A percentile compares a stretch with the other conserved stretches of the same genome.
Evolutionary conservation across 2,797 vertebrate genomes (phyloP).

Genomic region (Micromesistius poutassou): DNA sequence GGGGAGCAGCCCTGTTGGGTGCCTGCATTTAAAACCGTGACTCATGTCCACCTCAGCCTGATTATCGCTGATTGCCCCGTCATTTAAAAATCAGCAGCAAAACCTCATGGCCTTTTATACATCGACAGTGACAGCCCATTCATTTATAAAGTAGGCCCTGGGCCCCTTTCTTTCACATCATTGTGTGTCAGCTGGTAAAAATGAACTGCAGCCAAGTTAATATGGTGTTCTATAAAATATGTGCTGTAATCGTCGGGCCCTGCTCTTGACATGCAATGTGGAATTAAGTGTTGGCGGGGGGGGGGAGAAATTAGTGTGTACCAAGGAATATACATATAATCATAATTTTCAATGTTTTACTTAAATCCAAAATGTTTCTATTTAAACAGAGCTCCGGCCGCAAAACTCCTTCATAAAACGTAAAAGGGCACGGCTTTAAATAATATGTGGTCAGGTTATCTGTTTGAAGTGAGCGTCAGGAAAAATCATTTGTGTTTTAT

Average conservation of each 20-base stretch:
- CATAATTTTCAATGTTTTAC: constrained; percentile 33
- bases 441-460: constrained; percentile 59
- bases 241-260: constrained; percentile 24
- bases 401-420: constrained; percentile 44
- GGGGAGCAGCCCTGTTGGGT: not conserved
- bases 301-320: not conserved
- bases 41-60: constrained; percentile 59
- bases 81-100: constrained; percentile 57
- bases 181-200: constrained; percentile 51
- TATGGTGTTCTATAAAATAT: constrained; percentile 41
- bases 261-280: constrained; percentile 21
- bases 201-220: constrained; percentile 41
- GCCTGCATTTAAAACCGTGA: constrained; percentile 61
- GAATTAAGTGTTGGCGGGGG: not conserved
- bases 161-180: constrained; percentile 52
- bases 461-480: constrained; percentile 63
- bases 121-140: constrained; percentile 35
- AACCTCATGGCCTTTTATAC: constrained; percentile 41
- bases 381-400: constrained; percentile 36
- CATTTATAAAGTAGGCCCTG: constrained; percentile 51
- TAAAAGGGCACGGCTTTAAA: constrained; percentile 47
- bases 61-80: constrained; percentile 54
- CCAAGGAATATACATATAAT: not conserved
- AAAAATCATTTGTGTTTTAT: constrained; percentile 61
- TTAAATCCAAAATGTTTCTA: constrained; percentile 23